Percentiles rank a stretch among this genome's conserved stretches.
Conservation (phyloP, 2,888 invertebrate species). For the Microctonus brassicae region DNA sequence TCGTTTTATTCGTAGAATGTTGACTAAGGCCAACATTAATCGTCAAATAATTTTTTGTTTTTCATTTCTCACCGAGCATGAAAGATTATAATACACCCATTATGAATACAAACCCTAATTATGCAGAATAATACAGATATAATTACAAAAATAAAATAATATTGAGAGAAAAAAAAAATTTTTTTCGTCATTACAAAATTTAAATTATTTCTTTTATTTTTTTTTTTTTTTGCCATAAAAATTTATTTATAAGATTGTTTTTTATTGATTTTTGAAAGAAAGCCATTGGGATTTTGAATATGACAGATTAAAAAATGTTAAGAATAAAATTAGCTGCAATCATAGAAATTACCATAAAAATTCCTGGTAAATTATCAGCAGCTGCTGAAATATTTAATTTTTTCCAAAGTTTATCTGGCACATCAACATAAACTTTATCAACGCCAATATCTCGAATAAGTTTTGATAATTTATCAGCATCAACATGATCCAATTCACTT, state of each 20-base stretch:
- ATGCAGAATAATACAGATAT: conserved; percentile 11
- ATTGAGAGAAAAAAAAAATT: not conserved
- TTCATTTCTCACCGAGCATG: not conserved
- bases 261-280: not conserved
- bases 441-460: conserved; percentile 79
- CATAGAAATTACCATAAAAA: conserved; percentile 24
- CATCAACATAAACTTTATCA: conserved; percentile 82
- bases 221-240: too few species aligned
- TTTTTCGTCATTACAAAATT: too few species aligned
- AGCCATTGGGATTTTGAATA: not conserved
- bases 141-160: not conserved
- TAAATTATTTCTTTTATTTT: too few species aligned
- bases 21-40: conserved; percentile 27
- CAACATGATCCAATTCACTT: conserved; percentile 76
- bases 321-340: conserved; percentile 31
- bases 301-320: conserved; percentile 19
- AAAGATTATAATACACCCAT: too few species aligned
- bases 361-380: conserved; percentile 27
- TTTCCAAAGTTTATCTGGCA: conserved; percentile 73
- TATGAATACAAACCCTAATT: too few species aligned
- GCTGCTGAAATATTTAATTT: conserved; percentile 47
- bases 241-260: too few species aligned
- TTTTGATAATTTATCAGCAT: conserved; percentile 75
- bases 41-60: conserved; percentile 26
- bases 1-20: conserved; percentile 33